phyloP scores from a whole-genome alignment of 2,888 invertebrate species.

The Pogonocherus hispidulus region DNA sequence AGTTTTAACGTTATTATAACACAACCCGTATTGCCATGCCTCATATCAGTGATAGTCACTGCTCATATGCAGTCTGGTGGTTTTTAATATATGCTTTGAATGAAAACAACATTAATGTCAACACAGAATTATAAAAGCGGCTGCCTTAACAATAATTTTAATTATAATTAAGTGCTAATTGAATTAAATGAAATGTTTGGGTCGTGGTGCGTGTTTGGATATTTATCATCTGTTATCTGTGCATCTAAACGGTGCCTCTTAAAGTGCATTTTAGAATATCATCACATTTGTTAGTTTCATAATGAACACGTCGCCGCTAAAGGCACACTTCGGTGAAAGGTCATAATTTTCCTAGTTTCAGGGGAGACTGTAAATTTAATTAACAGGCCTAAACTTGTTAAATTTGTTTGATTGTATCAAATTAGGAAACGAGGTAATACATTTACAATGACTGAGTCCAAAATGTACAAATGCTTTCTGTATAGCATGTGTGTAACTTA shows the following conservation, averaged over 20 bases:
- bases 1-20: not conserved
- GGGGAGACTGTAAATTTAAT: not conserved
- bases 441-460: not conserved
- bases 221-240: slow-evolving; percentile 7
- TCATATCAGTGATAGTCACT: too few species aligned
- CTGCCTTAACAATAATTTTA: slow-evolving; percentile 8
- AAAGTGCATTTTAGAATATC: slow-evolving; percentile 17
- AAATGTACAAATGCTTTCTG: not conserved
- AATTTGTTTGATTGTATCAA: not conserved
- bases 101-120: not conserved
- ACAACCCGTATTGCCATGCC: not conserved
- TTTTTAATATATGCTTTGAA: not conserved
- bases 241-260: not conserved
- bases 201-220: not conserved
- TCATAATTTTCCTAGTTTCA: not conserved
- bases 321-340: not conserved
- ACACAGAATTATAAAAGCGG: not conserved
- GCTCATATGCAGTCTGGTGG: not conserved
- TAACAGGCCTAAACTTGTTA: not conserved
- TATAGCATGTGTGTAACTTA: too few species aligned
- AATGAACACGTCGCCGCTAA: not conserved
- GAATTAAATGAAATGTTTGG: slow-evolving; percentile 7
- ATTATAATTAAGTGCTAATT: slow-evolving; percentile 20
- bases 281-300: slow-evolving; percentile 17
- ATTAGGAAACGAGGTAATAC: not conserved